phyloP scores from a whole-genome alignment of 2,888 invertebrate genomes.

The Operophtera brumata region DNA sequence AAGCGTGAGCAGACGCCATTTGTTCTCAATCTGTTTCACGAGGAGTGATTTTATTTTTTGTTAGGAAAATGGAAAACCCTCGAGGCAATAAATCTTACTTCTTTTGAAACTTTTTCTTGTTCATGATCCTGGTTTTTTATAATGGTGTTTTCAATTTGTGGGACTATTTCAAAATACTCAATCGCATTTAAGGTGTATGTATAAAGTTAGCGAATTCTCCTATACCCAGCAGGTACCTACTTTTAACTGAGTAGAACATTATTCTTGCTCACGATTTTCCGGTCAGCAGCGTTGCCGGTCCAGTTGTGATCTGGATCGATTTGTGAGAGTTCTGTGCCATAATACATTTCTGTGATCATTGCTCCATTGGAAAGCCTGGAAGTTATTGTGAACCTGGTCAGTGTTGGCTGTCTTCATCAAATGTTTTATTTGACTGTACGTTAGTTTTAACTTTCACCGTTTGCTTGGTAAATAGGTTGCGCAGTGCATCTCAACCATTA shows the following conservation, averaged over 20 bases:
- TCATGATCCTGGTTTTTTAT: not conserved
- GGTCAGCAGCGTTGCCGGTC: constrained; percentile 29
- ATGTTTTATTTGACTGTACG: too few relatives aligned
- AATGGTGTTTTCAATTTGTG: too few relatives aligned
- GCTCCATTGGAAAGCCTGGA: not conserved
- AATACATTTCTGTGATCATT: constrained; percentile 1
- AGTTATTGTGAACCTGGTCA: too few relatives aligned
- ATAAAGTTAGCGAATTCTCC: too few relatives aligned
- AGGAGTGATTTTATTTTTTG: constrained; percentile 39
- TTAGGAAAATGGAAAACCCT: constrained; percentile 5
- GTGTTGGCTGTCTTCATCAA: too few relatives aligned
- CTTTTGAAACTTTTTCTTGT: constrained; percentile 8
- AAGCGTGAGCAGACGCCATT: constrained; percentile 61
- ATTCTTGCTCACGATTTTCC: constrained; percentile 29
- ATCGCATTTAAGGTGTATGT: too few relatives aligned
- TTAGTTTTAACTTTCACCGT: too few relatives aligned
- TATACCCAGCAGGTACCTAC: too few relatives aligned
- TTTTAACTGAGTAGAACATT: constrained; percentile 22
- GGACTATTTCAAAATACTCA: too few relatives aligned
- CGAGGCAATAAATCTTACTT: constrained; percentile 12
- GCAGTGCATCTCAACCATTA: too few relatives aligned
- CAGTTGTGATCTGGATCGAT: constrained; percentile 23
- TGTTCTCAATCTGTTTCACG: constrained; percentile 64
- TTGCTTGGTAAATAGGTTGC: too few relatives aligned
- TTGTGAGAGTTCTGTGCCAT: constrained; percentile 13